Percentiles rank a stretch among this genome's conserved stretches.
These are phyloP conservation scores for Eumaeus atala DNA, from an alignment of 1,140 invertebrate species.

Conservation along the genomic window DNA sequence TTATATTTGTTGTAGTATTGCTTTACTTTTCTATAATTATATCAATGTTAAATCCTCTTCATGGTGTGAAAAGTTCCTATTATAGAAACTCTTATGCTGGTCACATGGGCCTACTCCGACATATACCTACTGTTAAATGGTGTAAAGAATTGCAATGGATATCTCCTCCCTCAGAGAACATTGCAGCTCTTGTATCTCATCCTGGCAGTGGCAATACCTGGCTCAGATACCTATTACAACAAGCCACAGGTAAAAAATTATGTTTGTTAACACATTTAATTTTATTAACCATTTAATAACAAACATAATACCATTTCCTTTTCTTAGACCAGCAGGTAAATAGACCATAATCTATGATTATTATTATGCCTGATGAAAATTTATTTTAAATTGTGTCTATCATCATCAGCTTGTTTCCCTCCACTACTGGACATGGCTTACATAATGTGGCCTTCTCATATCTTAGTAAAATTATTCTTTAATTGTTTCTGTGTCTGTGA, in stretches of 20 bases:
- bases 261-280: background rate
- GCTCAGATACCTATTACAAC: constrained; percentile 84
- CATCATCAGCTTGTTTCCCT: too few relatives aligned
- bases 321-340: too few relatives aligned
- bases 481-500: too few relatives aligned
- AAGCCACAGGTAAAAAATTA: constrained; percentile 78
- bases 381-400: too few relatives aligned
- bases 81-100: constrained; percentile 41
- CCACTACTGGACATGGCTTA: too few relatives aligned
- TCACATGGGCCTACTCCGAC: constrained; percentile 35
- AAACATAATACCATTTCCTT: too few relatives aligned
- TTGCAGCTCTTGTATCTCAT: constrained; percentile 81
- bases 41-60: constrained; percentile 55
- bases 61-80: constrained; percentile 36
- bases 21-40: constrained; percentile 62
- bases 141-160: constrained; percentile 48
- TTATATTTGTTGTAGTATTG: constrained; percentile 42
- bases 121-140: constrained; percentile 45
- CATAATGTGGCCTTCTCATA: too few relatives aligned
- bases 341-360: too few relatives aligned
- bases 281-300: too few relatives aligned
- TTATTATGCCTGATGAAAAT: too few relatives aligned
- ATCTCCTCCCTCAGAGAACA: constrained; percentile 35
- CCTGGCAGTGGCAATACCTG: constrained; percentile 89
- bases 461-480: too few relatives aligned